Conservation (phyloP, 2,888 invertebrate species). For the Abscondita cerata region DNA sequence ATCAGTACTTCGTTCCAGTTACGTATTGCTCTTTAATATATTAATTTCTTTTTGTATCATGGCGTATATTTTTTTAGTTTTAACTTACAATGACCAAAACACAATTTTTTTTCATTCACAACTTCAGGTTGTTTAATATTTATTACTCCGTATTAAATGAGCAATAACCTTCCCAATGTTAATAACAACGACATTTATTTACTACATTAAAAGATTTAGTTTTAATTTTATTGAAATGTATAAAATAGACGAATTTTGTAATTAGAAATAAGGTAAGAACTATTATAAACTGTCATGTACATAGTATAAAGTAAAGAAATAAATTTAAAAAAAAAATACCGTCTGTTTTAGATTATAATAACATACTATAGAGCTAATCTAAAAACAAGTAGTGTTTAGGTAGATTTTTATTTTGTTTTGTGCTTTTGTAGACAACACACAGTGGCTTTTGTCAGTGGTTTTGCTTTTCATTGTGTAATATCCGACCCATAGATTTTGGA, state of each 20-base stretch:
- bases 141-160: constrained; percentile 34
- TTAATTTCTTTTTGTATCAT: no score
- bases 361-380: neutral
- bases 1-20: no score
- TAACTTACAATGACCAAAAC: constrained; percentile 24
- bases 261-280: constrained; percentile 42
- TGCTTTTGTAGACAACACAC: constrained; percentile 54
- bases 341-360: constrained; percentile 18
- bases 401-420: constrained; percentile 42
- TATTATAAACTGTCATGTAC: constrained; percentile 34
- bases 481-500: constrained; percentile 32
- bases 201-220: constrained; percentile 13
- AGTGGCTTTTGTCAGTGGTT: constrained; percentile 54
- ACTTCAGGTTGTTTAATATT: constrained; percentile 19
- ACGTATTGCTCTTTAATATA: no score
- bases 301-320: constrained; percentile 29
- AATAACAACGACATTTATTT: constrained; percentile 24
- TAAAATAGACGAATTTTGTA: constrained; percentile 45
- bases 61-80: no score
- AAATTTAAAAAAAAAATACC: constrained; percentile 20
- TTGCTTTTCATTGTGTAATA: constrained; percentile 48
- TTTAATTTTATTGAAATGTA: constrained; percentile 25
- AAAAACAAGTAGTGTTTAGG: constrained; percentile 5
- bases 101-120: constrained; percentile 9
- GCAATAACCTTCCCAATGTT: constrained; percentile 38